Evolutionary conservation across 2,888 invertebrate species (phyloP).

Genomic region (Orthosia cruda): DNA sequence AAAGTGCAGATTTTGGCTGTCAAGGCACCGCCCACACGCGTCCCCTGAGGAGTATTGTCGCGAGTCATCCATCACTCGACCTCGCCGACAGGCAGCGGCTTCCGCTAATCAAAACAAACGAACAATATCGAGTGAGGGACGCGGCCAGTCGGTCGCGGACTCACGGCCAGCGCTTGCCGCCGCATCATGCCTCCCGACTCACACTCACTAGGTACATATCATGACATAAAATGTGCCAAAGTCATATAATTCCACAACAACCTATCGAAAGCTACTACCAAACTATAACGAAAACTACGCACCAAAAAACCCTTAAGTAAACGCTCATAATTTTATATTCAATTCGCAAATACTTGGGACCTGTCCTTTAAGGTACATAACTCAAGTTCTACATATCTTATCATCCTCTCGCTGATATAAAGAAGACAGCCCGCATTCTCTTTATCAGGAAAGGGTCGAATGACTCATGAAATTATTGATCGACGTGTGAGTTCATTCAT

Average conservation of each 20-base stretch:
- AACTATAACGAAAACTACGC: background rate
- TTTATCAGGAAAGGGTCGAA: conserved; percentile 64
- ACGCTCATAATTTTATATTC: background rate
- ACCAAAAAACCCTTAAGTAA: background rate
- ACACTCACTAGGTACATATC: background rate
- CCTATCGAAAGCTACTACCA: background rate
- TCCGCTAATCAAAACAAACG: conserved; percentile 83
- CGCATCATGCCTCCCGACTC: conserved; percentile 13
- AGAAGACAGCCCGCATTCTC: conserved; percentile 70
- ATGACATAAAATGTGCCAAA: conserved; percentile 15
- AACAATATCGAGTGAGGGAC: conserved; percentile 75
- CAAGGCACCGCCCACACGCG: conserved; percentile 89
- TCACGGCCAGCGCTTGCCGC: conserved; percentile 25
- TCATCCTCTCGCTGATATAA: conserved; percentile 54
- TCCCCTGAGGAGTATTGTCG: conserved; percentile 89
- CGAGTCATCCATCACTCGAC: conserved; percentile 88
- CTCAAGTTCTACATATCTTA: conserved; percentile 46
- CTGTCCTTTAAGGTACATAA: conserved; percentile 30
- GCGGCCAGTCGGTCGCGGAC: conserved; percentile 47
- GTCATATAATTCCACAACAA: background rate
- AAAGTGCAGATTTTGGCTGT: conserved; percentile 91
- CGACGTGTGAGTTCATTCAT: conserved; percentile 40
- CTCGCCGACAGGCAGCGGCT: conserved; percentile 74
- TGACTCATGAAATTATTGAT: conserved; percentile 58
- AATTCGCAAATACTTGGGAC: conserved; percentile 5